Conservation (phyloP, 2,888 invertebrate genomes). For the Glaucopsyche alexis region DNA sequence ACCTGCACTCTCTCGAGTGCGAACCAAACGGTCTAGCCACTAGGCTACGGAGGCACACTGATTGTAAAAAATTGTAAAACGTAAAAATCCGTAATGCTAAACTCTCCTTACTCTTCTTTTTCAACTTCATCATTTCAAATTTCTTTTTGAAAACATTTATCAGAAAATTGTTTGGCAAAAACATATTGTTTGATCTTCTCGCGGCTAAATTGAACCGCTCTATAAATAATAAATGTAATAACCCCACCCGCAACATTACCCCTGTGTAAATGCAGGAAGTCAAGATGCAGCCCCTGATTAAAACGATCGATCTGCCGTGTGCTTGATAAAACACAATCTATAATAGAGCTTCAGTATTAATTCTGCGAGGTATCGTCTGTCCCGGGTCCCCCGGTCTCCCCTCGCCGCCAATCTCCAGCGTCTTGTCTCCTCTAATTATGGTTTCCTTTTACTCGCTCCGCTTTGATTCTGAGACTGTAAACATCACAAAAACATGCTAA, state of each 20-base stretch:
- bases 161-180: not conserved
- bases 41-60: no score
- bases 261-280: slow-evolving; percentile 20
- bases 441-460: slow-evolving; percentile 58
- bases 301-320: slow-evolving; percentile 23
- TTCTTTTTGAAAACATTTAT: not conserved
- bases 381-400: slow-evolving; percentile 37
- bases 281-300: slow-evolving; percentile 27
- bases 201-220: not conserved
- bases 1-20: no score
- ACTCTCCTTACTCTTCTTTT: no score
- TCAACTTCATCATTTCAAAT: no score
- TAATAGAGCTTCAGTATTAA: slow-evolving; percentile 24
- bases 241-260: not conserved
- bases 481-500: slow-evolving; percentile 54
- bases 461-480: slow-evolving; percentile 57
- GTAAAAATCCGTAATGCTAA: no score
- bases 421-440: slow-evolving; percentile 62
- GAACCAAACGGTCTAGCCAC: no score
- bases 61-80: no score
- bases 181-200: not conserved
- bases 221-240: slow-evolving; percentile 23
- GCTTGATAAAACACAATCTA: slow-evolving; percentile 27
- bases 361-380: slow-evolving; percentile 29
- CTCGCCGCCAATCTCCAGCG: slow-evolving; percentile 36